Percentiles rank a stretch among this genome's conserved stretches.
Evolutionary conservation across 2,113 vertebrate genomes (phyloP).

Genomic region (Melanerpes formicivorus): DNA sequence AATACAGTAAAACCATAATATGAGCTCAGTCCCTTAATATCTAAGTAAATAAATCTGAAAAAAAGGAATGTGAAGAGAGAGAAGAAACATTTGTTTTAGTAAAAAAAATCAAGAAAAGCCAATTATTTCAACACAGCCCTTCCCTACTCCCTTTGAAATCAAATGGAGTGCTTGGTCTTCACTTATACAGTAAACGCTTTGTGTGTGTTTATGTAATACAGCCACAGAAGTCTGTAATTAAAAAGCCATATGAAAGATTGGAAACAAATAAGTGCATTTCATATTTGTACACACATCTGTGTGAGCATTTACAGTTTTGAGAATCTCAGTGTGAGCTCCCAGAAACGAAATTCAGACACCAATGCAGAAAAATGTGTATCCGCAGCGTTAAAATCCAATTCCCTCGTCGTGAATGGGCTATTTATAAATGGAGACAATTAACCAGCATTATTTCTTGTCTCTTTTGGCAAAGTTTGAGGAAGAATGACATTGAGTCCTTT

Average conservation of each 20-base stretch:
- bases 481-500: conserved; percentile 10
- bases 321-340: neutral
- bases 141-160: neutral
- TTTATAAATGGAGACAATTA: conserved; percentile 50
- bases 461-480: conserved; percentile 38
- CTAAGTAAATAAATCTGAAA: neutral
- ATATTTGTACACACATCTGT: neutral
- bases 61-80: neutral
- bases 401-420: neutral
- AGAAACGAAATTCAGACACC: conserved; percentile 2
- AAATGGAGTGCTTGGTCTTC: neutral
- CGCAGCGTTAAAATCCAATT: neutral
- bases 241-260: neutral
- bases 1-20: conserved; percentile 26
- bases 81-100: neutral
- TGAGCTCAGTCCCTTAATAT: neutral
- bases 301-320: neutral
- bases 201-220: neutral
- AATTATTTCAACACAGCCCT: neutral
- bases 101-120: neutral
- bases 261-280: neutral
- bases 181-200: neutral
- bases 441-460: conserved; percentile 46
- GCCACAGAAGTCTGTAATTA: conserved; percentile 4
- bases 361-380: neutral